phyloP scores from a whole-genome alignment of 2,113 vertebrate species.

The Nannobrachium achirus region DNA sequence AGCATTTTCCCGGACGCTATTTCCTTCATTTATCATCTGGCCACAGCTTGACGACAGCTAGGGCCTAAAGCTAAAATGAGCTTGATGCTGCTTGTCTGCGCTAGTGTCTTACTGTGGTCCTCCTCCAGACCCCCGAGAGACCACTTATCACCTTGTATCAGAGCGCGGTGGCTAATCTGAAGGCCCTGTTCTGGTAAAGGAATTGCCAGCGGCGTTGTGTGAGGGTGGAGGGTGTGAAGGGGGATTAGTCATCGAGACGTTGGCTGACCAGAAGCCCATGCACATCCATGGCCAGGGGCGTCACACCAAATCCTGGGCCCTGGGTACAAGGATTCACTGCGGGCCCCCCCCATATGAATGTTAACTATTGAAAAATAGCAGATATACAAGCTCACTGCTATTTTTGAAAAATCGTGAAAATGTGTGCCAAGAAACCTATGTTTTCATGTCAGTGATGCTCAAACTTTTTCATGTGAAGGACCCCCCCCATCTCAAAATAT shows the following conservation, averaged over 20 bases:
- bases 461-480: no score
- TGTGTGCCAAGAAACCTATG: no score
- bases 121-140: neutral
- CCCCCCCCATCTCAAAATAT: no score
- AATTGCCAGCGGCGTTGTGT: conserved; percentile 26
- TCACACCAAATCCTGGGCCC: no score
- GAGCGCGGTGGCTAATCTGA: conserved; percentile 4
- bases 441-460: no score
- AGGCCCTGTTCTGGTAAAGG: conserved; percentile 27
- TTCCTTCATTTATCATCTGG: conserved; percentile 2
- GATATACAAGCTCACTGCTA: no score
- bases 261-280: conserved; percentile 48
- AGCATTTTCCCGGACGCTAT: neutral
- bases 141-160: conserved; percentile 21
- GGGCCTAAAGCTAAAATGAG: neutral
- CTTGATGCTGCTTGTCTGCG: conserved; percentile 3
- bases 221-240: conserved; percentile 41
- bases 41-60: neutral
- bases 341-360: no score
- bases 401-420: no score
- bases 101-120: neutral
- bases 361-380: no score
- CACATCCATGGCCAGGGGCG: conserved; percentile 37
- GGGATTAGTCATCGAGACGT: conserved; percentile 56
- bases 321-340: no score